phyloP scores from a whole-genome alignment of 2,797 vertebrate genomes.

The Pipistrellus pipistrellus region DNA sequence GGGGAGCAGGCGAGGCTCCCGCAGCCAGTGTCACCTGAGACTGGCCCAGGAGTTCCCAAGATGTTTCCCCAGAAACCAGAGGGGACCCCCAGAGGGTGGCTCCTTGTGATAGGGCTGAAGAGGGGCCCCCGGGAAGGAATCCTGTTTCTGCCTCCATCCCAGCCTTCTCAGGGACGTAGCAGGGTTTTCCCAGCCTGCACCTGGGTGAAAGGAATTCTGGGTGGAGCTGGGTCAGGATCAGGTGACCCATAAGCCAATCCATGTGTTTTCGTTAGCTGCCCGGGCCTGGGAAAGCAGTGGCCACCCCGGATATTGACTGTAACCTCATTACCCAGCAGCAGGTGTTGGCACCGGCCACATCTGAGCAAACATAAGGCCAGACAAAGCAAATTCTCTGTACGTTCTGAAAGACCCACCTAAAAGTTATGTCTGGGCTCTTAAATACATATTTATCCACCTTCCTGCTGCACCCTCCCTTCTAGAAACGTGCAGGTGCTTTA shows the following conservation, averaged over 20 bases:
- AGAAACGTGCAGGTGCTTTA: conserved; percentile 23
- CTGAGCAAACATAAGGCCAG: conserved; percentile 24
- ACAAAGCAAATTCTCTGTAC: conserved; percentile 28
- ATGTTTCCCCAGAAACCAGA: neutral
- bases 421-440: neutral
- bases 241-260: neutral
- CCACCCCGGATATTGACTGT: neutral
- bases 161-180: neutral
- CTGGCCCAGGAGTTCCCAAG: neutral
- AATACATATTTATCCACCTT: neutral
- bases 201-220: neutral
- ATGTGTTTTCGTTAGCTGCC: neutral
- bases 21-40: neutral
- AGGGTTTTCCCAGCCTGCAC: neutral
- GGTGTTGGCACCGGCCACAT: neutral
- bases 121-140: neutral
- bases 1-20: neutral
- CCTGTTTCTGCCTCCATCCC: neutral
- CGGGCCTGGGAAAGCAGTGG: neutral
- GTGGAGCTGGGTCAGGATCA: neutral
- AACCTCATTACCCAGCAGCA: neutral
- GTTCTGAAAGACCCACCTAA: neutral
- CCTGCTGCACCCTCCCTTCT: neutral
- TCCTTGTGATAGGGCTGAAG: neutral
- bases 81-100: neutral